These are phyloP conservation scores for Callopanchax toddi DNA, from an alignment of 2,113 vertebrate species.

Conservation along the genomic window DNA sequence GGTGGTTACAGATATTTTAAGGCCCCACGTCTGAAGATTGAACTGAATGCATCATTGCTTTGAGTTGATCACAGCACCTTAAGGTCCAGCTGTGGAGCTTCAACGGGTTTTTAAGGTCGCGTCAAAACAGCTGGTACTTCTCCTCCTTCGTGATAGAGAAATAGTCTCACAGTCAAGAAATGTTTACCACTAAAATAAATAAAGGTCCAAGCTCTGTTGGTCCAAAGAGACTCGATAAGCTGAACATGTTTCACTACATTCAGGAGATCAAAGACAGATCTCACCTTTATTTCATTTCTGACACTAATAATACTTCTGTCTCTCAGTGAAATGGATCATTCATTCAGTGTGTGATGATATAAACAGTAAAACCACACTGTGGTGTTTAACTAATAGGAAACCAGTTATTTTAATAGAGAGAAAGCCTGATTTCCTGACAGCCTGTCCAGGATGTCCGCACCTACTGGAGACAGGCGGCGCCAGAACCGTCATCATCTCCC, in stretches of 20 bases:
- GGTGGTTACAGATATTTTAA: too few species aligned
- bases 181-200: conserved; percentile 2
- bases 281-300: too few species aligned
- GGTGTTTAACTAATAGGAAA: conserved; percentile 42
- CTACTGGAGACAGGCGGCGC: too few species aligned
- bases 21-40: too few species aligned
- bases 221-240: too few species aligned
- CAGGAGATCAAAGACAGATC: too few species aligned
- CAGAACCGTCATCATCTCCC: too few species aligned
- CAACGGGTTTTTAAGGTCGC: conserved; percentile 39
- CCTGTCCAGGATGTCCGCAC: conserved; percentile 45
- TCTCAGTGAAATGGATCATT: too few species aligned
- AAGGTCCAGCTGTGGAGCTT: conserved; percentile 46
- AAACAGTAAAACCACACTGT: too few species aligned
- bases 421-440: conserved; percentile 33
- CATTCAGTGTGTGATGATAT: too few species aligned
- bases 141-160: not conserved
- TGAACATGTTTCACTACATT: too few species aligned
- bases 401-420: conserved; percentile 13
- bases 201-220: not conserved
- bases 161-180: not conserved
- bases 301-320: too few species aligned
- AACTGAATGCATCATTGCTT: not conserved
- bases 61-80: conserved; percentile 34
- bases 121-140: not conserved